Percentiles rank a stretch among this genome's conserved stretches.
phyloP scores from a whole-genome alignment of 2,113 vertebrate genomes.

The Excalfactoria chinensis region DNA sequence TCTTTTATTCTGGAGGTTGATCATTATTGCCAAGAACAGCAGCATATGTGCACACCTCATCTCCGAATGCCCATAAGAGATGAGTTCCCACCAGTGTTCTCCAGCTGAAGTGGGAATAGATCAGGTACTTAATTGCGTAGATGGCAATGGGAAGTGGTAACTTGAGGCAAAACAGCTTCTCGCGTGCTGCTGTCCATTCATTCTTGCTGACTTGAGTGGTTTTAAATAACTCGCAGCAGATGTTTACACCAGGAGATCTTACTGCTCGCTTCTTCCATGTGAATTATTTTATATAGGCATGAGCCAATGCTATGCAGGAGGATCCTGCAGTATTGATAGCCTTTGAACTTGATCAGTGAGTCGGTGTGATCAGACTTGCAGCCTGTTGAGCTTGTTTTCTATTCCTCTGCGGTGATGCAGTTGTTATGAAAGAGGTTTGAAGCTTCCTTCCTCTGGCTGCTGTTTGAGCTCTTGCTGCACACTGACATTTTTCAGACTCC shows the following conservation, averaged over 20 bases:
- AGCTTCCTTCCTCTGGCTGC: background rate
- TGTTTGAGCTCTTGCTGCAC: background rate
- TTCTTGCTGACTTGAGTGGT: background rate
- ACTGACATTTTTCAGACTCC: background rate
- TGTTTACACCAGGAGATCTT: background rate
- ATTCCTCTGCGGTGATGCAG: fast-evolving
- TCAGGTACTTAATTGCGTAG: background rate
- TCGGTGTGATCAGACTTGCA: background rate
- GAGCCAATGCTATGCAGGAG: background rate
- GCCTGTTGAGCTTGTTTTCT: background rate
- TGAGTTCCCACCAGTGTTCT: background rate
- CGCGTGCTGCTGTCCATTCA: background rate
- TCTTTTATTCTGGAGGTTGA: background rate
- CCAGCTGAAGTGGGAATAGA: background rate
- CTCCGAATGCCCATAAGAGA: background rate
- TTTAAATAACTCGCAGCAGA: background rate
- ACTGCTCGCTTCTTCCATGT: background rate
- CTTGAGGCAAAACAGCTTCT: background rate
- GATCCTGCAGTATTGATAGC: background rate
- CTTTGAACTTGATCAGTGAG: background rate
- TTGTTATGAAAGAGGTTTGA: background rate
- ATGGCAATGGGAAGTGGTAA: background rate
- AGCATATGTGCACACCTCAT: background rate
- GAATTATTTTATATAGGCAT: background rate
- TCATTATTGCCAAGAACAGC: background rate